These are phyloP conservation scores for Lithophane leautieri DNA, from an alignment of 2,888 invertebrate species.

Conservation along the genomic window DNA sequence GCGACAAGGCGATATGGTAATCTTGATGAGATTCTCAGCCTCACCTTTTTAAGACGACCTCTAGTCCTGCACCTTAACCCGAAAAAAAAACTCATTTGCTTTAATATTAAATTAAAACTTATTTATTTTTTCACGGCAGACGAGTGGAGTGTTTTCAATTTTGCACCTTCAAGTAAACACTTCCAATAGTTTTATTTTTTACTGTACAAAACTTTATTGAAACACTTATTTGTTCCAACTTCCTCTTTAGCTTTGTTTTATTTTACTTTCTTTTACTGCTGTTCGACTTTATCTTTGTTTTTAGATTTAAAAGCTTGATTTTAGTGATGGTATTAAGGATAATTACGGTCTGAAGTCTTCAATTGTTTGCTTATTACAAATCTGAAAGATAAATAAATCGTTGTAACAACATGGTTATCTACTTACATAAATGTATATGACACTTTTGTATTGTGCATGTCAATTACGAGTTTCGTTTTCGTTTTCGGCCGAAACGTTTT, in stretches of 20 bases:
- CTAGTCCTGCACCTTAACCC: slow-evolving; percentile 54
- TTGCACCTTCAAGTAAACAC: slow-evolving; percentile 60
- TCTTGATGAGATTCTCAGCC: background rate
- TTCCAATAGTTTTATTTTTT: slow-evolving; percentile 68
- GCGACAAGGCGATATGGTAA: background rate
- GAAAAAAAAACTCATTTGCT: slow-evolving; percentile 66
- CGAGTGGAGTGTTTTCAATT: slow-evolving; percentile 68
- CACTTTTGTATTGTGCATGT: background rate
- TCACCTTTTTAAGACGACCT: background rate
- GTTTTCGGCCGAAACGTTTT: background rate
- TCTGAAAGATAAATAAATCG: background rate
- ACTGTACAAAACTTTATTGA: slow-evolving; percentile 67
- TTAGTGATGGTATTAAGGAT: background rate
- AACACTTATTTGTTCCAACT: slow-evolving; percentile 67
- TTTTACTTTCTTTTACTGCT: slow-evolving; percentile 26
- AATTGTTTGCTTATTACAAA: background rate
- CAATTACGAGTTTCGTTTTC: too few relatives aligned
- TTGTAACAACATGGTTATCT: background rate
- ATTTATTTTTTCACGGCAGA: slow-evolving; percentile 54
- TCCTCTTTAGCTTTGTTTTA: slow-evolving; percentile 50
- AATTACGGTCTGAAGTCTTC: background rate
- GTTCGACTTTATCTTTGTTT: slow-evolving; percentile 25
- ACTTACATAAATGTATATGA: too few relatives aligned
- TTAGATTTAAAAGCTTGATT: background rate
- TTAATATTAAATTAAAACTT: slow-evolving; percentile 67